Evolutionary conservation across 2,888 invertebrate genomes (phyloP).

Genomic region (Apamea monoglypha): DNA sequence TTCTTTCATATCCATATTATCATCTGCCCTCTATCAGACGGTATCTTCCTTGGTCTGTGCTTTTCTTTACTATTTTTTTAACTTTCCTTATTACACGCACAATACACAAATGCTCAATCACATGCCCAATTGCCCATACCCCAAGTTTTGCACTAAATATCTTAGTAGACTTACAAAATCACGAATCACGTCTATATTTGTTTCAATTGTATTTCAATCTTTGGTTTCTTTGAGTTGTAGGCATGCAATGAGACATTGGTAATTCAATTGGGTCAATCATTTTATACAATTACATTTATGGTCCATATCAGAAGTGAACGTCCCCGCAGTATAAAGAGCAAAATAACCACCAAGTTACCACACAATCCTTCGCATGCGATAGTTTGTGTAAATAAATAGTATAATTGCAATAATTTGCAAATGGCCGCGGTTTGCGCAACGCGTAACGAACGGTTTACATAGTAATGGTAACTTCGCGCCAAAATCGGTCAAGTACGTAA

Average conservation of each 20-base stretch:
- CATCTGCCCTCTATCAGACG: not conserved
- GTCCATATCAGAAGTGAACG: slow-evolving; percentile 3
- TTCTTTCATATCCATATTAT: not conserved
- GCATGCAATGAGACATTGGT: slow-evolving; percentile 6
- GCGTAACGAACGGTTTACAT: slow-evolving; percentile 51
- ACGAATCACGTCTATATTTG: not conserved
- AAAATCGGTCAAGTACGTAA: slow-evolving; percentile 63
- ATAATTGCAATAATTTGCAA: slow-evolving; percentile 65
- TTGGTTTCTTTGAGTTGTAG: slow-evolving; percentile 4
- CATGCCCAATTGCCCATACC: not conserved
- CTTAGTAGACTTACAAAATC: not conserved
- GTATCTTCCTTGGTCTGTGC: not conserved
- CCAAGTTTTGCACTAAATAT: not conserved
- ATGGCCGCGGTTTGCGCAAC: slow-evolving; percentile 57
- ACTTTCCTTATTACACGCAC: not conserved
- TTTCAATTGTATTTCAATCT: not conserved
- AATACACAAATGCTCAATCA: not conserved
- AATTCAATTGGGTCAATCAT: slow-evolving; percentile 18
- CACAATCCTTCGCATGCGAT: slow-evolving; percentile 56
- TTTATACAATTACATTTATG: not conserved
- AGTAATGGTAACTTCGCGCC: slow-evolving; percentile 47
- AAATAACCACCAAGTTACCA: slow-evolving; percentile 30
- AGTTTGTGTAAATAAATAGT: slow-evolving; percentile 61
- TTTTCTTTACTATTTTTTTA: not conserved
- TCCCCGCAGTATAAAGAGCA: slow-evolving; percentile 12